Evolutionary conservation across 2,888 invertebrate species (phyloP), one percentile per base, ranked within the genome.

Genomic region (Fissipunctia ypsillon): DNA sequence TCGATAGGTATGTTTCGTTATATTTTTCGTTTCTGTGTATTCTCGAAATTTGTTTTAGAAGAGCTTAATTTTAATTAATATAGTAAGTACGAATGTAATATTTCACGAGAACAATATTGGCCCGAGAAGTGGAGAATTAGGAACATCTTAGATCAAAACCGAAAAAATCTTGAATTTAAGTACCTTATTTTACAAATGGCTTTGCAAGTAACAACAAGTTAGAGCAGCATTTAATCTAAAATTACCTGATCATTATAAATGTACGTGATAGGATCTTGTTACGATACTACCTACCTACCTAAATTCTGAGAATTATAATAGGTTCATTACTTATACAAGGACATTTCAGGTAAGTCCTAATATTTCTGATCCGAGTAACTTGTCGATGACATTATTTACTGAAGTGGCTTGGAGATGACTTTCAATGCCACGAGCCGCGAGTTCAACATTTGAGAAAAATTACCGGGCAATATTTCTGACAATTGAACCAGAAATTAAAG

Each of bases 361-460:
- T 14, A 56, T 45, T 14, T n/a, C 7, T 16, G 7, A 41, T 22
- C 22, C 31, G 25, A 12, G 12, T 56, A 66, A 22, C 14, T 48
- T 67, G 22, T 14, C 31, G 31, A n/a, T 45, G 28, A 38, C 48
- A 25, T 76, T n/a, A n/a, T 74, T 74, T n/a, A 41, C 38, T 76
- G 25, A 22, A 74, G 68, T 48, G 69, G 56, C 25, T 48, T 16
- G 19, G 41, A 77, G 2, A 56, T 56, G 16, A 14, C 3, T 50
- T 43, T 61, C n/a, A 41, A 41, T 25, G 35, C 9, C 19, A 25
- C 19, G n/a, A 65, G 22, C 5, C 31, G 5, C 12, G 31, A 43
- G 28, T 43, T n/a, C 9, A 50, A 43, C 35, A 35, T 10, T 48
- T 28, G n/a, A 69, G 28, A 12, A 67, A 28, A 16, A 48, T 38